Base-by-base conservation (phyloP, 1,140 invertebrate genomes). In the Leptinotarsa texana region DNA sequence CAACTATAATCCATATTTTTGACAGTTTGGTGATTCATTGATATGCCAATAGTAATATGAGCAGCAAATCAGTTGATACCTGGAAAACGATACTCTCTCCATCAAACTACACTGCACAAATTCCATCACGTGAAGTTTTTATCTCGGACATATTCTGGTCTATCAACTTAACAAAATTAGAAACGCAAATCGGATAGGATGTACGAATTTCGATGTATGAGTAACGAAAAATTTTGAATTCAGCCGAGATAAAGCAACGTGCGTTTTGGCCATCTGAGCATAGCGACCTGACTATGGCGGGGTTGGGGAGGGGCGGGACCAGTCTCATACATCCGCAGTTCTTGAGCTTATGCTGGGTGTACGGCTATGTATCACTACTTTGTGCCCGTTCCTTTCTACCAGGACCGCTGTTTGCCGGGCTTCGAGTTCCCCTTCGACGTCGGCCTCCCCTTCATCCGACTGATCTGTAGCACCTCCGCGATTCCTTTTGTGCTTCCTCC, bases 291-390 rank as follows among this genome's bases (percentile, higher is more conserved):
- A 77, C 81, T 83, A 84, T 79, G 78, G 79, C 77, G 79, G 73
- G 78, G 77, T 80, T 76, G 79, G 87, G 86, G 88, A 88, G 87
- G 89, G 88, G 86, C 87, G 87, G 86, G 88, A 86, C 88, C 87
- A 84, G 84, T 87, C 88, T 94, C 92, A 95, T 87, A 94, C 93
- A 86, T 95, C 93, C 81, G 93, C 93, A 77, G 91, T 91, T 80
- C 90, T 88, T 81, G 93, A 94, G 79, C 92, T 93, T 80, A 93
- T 89, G 83, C 93, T 94, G 76, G 93, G 92, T 83, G 93, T 95
- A 81, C 93, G 90, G 84, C 92, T 93, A 86, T 94, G 93, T 83
- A 96, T 93, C 84, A 96, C 94, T 82, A 96, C 94, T 84, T 93
- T 93, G 87, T 95, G 93, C 72, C 94, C 94, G 85, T 94, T 94